Base-by-base conservation (phyloP, 2,113 vertebrate species). In the Pseudonaja textilis region DNA sequence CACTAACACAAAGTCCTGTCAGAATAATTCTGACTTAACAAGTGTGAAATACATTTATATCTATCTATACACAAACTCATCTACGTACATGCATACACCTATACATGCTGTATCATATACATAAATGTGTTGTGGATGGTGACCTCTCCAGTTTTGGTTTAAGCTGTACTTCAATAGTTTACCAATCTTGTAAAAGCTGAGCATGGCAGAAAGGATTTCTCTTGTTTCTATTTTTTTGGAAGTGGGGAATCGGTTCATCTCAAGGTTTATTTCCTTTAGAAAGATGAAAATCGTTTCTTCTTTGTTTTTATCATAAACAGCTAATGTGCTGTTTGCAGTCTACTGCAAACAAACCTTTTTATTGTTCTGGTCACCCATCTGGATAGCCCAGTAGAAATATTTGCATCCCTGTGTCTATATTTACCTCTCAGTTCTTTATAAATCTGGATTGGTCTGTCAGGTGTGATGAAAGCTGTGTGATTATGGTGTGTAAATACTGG, bases 331-430 rank as follows among this genome's bases (percentile, higher is more conserved):
- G 95, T 94, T n/a, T 18, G 20, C 85, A 85, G 16, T 94, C 61
- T 92, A 94, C 23, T 89, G 26, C 69, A 94, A 95, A 95, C 94
- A 94, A 93, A 95, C 55, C 56, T 10, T 95, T 94, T 95, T 90
- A 74, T 95, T 96, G 94, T 89, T 87, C 94, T 94, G 29, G 29
- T 20, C 52, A 91, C 45, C 0, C 85, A 74, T 45, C 20, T 90
- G 89, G 91, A 14, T 92, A 93, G 85, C 74, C 94, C 55, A 59
- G 39, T 93, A 93, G 94, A 94, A 92, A 85, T 92, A 89, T 89
- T 92, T 92, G 45, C 39, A 89, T 52, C 56, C 64, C 4, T 0
- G 0, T 87, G 95, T 95, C 18, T 95, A 29, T 91, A 55, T 95
- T 89, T 18, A 90, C 90, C 85, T 94, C 93, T 87, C 86, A 0